Percentiles rank a stretch among this genome's conserved stretches.
Evolutionary conservation across 1,140 invertebrate genomes (phyloP).

Genomic region (Cheumatopsyche charites): DNA sequence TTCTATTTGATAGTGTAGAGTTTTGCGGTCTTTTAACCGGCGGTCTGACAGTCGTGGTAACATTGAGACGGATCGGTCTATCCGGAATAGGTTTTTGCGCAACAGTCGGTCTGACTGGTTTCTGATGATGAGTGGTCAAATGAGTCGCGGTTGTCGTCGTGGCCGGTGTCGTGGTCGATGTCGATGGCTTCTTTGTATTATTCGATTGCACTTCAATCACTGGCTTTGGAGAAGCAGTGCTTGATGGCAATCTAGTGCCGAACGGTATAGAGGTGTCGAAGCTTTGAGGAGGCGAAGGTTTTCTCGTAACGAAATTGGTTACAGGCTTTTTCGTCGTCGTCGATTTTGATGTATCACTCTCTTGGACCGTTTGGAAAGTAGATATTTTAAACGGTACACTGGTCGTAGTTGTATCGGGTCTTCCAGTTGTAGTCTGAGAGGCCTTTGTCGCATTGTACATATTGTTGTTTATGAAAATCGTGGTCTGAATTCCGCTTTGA

Average conservation of each 20-base stretch:
- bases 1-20: slow-evolving; percentile 54
- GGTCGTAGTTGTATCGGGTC: slow-evolving; percentile 48
- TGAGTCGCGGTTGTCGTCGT: slow-evolving; percentile 44
- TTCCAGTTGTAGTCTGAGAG: slow-evolving; percentile 49
- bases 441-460: slow-evolving; percentile 42
- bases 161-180: slow-evolving; percentile 44
- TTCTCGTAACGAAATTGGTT: slow-evolving; percentile 50
- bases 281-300: slow-evolving; percentile 49
- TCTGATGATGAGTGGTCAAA: slow-evolving; percentile 33
- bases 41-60: slow-evolving; percentile 56
- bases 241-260: slow-evolving; percentile 44
- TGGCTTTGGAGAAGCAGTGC: slow-evolving; percentile 52
- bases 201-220: slow-evolving; percentile 52
- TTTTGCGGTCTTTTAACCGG: slow-evolving; percentile 66
- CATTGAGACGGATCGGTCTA: slow-evolving; percentile 50
- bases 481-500: slow-evolving; percentile 39
- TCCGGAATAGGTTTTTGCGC: slow-evolving; percentile 51
- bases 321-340: slow-evolving; percentile 49
- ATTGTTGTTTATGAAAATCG: slow-evolving; percentile 46
- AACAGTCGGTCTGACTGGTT: slow-evolving; percentile 41
- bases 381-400: slow-evolving; percentile 59
- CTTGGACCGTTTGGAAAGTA: slow-evolving; percentile 62
- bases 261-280: slow-evolving; percentile 38
- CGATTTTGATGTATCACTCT: slow-evolving; percentile 51
- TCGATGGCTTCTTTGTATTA: slow-evolving; percentile 39